Evolutionary conservation across 2,113 vertebrate species (phyloP).

Genomic region (Formicarius rufipectus): DNA sequence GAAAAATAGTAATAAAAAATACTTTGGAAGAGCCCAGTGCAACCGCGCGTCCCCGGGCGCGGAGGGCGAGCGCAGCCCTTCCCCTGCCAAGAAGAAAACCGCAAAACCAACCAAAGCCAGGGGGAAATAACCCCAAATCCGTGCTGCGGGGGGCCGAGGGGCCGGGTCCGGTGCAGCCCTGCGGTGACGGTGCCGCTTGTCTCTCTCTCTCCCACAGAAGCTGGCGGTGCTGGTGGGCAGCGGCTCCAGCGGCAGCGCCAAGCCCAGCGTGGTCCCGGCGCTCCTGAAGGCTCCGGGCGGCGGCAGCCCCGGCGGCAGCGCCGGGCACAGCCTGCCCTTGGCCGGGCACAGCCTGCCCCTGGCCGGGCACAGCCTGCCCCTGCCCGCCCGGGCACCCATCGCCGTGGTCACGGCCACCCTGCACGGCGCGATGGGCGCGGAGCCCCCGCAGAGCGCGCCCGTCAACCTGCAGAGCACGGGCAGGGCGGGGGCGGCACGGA

Average conservation of each 20-base stretch:
- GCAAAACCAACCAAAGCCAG: neutral
- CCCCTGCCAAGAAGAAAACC: neutral
- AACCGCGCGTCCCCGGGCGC: neutral
- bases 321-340: constrained; percentile 42
- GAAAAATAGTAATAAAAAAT: neutral
- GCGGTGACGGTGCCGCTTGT: neutral
- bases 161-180: neutral
- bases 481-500: constrained; percentile 62
- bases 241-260: constrained; percentile 33
- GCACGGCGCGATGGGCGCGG: constrained; percentile 78
- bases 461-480: constrained; percentile 79
- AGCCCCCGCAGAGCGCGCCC: constrained; percentile 77
- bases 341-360: constrained; percentile 73
- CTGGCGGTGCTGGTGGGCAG: constrained; percentile 75
- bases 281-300: constrained; percentile 76
- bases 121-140: neutral
- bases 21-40: neutral
- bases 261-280: constrained; percentile 70
- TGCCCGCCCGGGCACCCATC: constrained; percentile 76
- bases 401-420: constrained; percentile 87
- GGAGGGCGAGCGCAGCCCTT: neutral
- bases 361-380: constrained; percentile 58
- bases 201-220: constrained; percentile 71
- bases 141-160: neutral
- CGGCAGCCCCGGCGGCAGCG: neutral